These are phyloP conservation scores for Theretra japonica DNA, from an alignment of 2,888 invertebrate genomes.

Conservation along the genomic window DNA sequence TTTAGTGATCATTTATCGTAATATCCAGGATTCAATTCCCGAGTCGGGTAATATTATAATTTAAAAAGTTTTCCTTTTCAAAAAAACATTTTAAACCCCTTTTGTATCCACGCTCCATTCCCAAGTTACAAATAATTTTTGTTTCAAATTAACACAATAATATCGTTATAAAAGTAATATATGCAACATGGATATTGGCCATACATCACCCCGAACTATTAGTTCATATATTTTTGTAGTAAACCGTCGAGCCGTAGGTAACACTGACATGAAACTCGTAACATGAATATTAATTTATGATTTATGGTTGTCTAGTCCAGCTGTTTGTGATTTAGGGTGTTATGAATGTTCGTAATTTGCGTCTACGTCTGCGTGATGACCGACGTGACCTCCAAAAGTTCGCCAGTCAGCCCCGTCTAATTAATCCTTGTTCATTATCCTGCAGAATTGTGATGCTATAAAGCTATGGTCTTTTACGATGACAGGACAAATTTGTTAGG, in stretches of 20 bases:
- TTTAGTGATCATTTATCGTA: too few relatives aligned
- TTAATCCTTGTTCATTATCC: constrained; percentile 38
- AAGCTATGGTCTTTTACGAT: neutral
- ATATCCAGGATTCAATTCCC: too few relatives aligned
- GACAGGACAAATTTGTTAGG: neutral
- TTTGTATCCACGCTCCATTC: neutral
- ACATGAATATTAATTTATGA: constrained; percentile 65
- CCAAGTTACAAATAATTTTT: neutral
- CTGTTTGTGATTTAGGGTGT: constrained; percentile 53
- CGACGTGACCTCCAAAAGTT: constrained; percentile 47
- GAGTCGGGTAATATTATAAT: too few relatives aligned
- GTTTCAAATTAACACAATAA: neutral
- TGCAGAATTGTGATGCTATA: neutral
- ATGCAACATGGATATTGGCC: neutral
- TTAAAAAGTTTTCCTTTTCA: too few relatives aligned
- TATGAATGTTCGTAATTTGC: constrained; percentile 67
- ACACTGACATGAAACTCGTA: constrained; percentile 45
- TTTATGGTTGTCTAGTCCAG: constrained; percentile 65
- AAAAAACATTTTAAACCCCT: too few relatives aligned
- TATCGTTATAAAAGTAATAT: neutral
- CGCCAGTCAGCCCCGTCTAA: constrained; percentile 34
- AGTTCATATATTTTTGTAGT: constrained; percentile 23
- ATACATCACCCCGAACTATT: neutral
- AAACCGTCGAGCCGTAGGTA: constrained; percentile 31
- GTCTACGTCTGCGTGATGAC: constrained; percentile 41